A percentile compares a stretch with the other conserved stretches of the same genome.
Conservation (phyloP, 2,888 invertebrate species). For the Lamellibrachia columna region DNA sequence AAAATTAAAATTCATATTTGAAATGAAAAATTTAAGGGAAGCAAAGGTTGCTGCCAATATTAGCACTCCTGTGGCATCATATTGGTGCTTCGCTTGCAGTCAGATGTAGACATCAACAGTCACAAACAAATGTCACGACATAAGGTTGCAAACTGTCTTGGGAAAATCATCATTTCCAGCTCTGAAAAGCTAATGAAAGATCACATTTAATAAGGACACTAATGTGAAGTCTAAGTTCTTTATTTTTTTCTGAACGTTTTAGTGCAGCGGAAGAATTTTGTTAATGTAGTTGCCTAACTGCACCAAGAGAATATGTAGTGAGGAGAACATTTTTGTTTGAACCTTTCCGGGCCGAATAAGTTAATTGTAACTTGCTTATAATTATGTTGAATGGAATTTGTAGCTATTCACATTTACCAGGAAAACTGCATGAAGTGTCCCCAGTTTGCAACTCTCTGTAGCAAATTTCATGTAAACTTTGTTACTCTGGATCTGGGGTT, state of each 20-base stretch:
- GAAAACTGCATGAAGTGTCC: neutral
- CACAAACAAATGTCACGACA: neutral
- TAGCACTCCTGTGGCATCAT: neutral
- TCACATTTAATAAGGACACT: neutral
- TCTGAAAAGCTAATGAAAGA: neutral
- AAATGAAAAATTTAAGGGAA: neutral
- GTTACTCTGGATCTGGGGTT: neutral
- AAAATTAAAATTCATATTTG: too few relatives aligned
- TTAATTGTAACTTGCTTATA: too few relatives aligned
- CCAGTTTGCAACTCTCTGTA: neutral
- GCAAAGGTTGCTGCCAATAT: neutral
- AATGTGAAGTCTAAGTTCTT: neutral
- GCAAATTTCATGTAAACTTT: neutral
- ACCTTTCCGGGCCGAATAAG: neutral
- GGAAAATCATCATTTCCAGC: neutral
- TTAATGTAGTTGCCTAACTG: neutral
- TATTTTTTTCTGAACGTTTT: neutral
- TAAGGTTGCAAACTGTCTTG: neutral
- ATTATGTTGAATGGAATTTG: neutral
- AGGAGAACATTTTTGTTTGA: neutral
- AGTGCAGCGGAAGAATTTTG: neutral
- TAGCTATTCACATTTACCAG: neutral
- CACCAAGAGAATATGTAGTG: neutral
- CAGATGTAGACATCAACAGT: neutral
- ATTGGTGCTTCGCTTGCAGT: neutral